Base-by-base conservation (phyloP, 2,888 invertebrate species). In the Orthosia gracilis region DNA sequence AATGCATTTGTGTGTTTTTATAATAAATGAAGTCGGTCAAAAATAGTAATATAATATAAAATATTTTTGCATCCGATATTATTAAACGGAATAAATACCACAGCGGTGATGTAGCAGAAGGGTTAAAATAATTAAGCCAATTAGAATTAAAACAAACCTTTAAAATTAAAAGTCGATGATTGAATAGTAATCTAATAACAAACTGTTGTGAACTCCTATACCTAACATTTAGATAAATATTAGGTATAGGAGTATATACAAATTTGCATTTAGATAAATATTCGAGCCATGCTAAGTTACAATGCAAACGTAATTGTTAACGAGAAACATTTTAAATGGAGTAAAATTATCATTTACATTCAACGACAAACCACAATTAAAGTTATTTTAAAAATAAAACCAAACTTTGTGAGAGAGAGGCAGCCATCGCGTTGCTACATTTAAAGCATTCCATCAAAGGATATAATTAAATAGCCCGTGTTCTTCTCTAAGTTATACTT, bases 391-490 rank as follows among this genome's bases (percentile, higher is more conserved):
- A 90, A 89, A 84, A 84, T 79, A 87, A 89, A 87, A 87, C 86
- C 78, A 80, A 86, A 86, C 87, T 83, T 83, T 84, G 82, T 80
- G 79, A 86, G 78, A 78, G 82, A 79, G 85, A 86, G 74, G 85
- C 86, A 84, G 78, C 80, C 78, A 76, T 85, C 84, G 85, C 85
- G 78, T 85, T 84, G 85, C 85, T 81, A 87, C 90, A 89, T 92
- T 93, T 92, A 92, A 92, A 91, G 88, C 86, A 91, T 91, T 90
- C 90, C 83, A 88, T 80, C 89, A 86, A 88, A 90, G 87, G 88
- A 85, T 92, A 91, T 93, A 93, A 94, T 93, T 93, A 93, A 89
- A 87, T 80, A 79, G 74, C 78, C 84, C 83, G 80, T 88, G 82
- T 87, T 88, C 89, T 87, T 86, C 89, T 86, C 88, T 88, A 91